Evolutionary conservation across 2,797 vertebrate genomes (phyloP).

Genomic region (Hippocampus kuda): DNA sequence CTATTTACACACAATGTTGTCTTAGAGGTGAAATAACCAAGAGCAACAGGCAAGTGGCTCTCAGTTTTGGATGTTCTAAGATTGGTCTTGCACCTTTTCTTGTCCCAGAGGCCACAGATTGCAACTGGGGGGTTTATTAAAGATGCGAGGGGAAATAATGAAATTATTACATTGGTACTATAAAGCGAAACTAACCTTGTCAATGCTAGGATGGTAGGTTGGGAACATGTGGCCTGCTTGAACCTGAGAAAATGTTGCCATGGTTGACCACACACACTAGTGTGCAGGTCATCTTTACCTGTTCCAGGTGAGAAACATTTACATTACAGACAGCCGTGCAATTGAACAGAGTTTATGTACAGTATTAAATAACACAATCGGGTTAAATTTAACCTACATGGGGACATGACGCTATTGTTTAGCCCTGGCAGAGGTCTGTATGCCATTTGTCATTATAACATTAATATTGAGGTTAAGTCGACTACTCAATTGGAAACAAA

Average conservation of each 20-base stretch:
- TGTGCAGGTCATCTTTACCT: neutral
- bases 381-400: too few relatives aligned
- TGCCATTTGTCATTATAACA: neutral
- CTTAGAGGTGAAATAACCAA: slow-evolving; percentile 65
- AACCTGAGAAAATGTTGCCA: neutral
- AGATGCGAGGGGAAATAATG: slow-evolving; percentile 36
- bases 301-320: neutral
- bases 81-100: slow-evolving; percentile 60
- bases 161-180: neutral
- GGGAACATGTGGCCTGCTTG: neutral
- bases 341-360: neutral
- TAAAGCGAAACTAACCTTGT: neutral
- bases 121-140: slow-evolving; percentile 58
- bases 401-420: too few relatives aligned
- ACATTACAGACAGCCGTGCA: neutral
- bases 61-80: slow-evolving; percentile 63
- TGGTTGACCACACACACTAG: neutral
- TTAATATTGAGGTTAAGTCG: neutral
- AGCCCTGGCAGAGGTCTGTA: neutral
- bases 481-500: neutral
- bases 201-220: neutral
- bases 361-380: too few relatives aligned
- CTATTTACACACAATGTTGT: slow-evolving; percentile 20
- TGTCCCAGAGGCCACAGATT: slow-evolving; percentile 53
- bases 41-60: slow-evolving; percentile 42